These are phyloP conservation scores for Rutpela maculata DNA, from an alignment of 2,888 invertebrate genomes.

Conservation along the genomic window DNA sequence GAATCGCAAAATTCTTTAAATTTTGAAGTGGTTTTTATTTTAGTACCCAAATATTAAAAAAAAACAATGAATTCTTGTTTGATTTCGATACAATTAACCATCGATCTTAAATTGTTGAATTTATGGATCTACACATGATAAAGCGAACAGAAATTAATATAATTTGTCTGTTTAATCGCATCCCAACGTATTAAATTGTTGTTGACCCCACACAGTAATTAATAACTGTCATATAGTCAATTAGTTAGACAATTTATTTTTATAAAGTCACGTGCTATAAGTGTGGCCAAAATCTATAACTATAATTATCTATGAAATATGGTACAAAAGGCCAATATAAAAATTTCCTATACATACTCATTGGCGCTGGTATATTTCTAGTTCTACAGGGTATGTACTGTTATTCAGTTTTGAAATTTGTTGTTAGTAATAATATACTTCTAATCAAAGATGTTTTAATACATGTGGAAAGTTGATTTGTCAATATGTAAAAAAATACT, in stretches of 20 bases:
- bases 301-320: slow-evolving; percentile 36
- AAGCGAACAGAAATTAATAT: slow-evolving; percentile 8
- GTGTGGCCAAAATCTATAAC: slow-evolving; percentile 43
- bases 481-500: too few species aligned
- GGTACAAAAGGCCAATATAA: slow-evolving; percentile 42
- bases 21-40: too few species aligned
- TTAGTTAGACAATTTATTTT: slow-evolving; percentile 43
- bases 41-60: too few species aligned
- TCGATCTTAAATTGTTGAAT: neutral
- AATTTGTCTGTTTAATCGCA: slow-evolving; percentile 26
- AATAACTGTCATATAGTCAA: slow-evolving; percentile 20
- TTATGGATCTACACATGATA: neutral
- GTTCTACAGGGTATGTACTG: neutral
- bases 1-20: too few species aligned
- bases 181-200: slow-evolving; percentile 40
- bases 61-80: too few species aligned
- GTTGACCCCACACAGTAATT: slow-evolving; percentile 42
- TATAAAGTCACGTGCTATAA: slow-evolving; percentile 44
- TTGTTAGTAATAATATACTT: too few species aligned
- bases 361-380: neutral
- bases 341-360: slow-evolving; percentile 30
- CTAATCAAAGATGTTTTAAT: too few species aligned
- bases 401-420: neutral
- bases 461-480: too few species aligned
- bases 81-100: too few species aligned